Conservation (phyloP, 1,140 invertebrate species). For the Notospermus geniculatus region DNA sequence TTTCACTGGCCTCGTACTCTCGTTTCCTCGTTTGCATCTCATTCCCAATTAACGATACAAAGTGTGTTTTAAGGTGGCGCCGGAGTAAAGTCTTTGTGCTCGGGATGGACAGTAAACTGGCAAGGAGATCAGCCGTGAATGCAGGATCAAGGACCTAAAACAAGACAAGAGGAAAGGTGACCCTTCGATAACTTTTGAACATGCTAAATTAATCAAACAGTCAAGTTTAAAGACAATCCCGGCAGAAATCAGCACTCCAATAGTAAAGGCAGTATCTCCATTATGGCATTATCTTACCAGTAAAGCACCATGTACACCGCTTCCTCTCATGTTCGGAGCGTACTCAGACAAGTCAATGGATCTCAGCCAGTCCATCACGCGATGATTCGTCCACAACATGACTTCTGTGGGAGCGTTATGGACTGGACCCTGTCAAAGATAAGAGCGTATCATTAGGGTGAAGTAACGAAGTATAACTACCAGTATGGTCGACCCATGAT, state of each 20-base stretch:
- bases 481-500: too few species aligned
- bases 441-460: too few species aligned
- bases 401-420: slow-evolving; percentile 47
- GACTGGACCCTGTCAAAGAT: slow-evolving; percentile 31
- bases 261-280: too few species aligned
- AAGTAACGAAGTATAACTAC: too few species aligned
- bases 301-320: slow-evolving; percentile 86
- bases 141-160: slow-evolving; percentile 78
- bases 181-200: too few species aligned
- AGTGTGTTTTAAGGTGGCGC: slow-evolving; percentile 90
- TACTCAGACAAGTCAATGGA: slow-evolving; percentile 96
- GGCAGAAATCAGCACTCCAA: too few species aligned
- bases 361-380: slow-evolving; percentile 96
- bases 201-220: too few species aligned
- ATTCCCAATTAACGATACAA: slow-evolving; percentile 82
- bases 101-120: slow-evolving; percentile 91
- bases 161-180: neutral
- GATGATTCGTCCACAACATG: slow-evolving; percentile 53
- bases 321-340: slow-evolving; percentile 88
- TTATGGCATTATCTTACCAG: slow-evolving; percentile 64
- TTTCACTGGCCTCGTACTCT: slow-evolving; percentile 68
- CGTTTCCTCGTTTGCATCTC: slow-evolving; percentile 78
- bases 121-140: slow-evolving; percentile 91
- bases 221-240: too few species aligned
- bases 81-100: slow-evolving; percentile 88